Evolutionary conservation across 2,797 vertebrate genomes (phyloP), one percentile per base, ranked within the genome.

Genomic region (Aphelocoma californica): DNA sequence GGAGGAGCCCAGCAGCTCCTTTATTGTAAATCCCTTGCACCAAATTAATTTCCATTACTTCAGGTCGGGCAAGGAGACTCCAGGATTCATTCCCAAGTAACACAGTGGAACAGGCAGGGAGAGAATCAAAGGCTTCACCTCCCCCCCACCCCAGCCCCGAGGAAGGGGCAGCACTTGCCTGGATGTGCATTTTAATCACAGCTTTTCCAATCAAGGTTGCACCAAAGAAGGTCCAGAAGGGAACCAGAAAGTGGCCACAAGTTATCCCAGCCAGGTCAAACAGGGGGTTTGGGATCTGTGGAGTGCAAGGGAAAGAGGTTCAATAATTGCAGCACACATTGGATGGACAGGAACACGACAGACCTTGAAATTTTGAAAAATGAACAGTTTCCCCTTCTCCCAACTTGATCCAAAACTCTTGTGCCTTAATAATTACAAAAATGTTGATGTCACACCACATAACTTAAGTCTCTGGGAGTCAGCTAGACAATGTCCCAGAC

Each of bases 161-260:
- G 77, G 54, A 38, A 95, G 50, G 66, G 45, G 70, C 18, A 64
- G 38, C 79, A 93, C 98, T 98, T 97, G 99, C 99, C 99, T 99
- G 99, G 97, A 99, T 99, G 86, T 99, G 99, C 99, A 99, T 99
- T 98, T 99, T 99, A 96, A 99, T 98, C 92, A 99, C 98, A 58
- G 99, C 99, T 98, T 99, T 99, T 94, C 99, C 99, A 92, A 99
- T 99, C 32, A 99, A 96, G 40, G 99, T 99, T n/a, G 99, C 99
- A 81, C 99, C 99, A 93, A 99, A 99, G 98, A 99, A 99, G 45
- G 99, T 99, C 99, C 99, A 99, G 97, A 99, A 99, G 56, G 99
- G 99, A 96, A 99, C 99, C 72, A 99, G 97, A 89, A 99, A 99
- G 96, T 99, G 99, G 25, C 99, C 99, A 70, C 99, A 99, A 47